These are phyloP conservation scores for Bryconaethiops microstoma DNA, from an alignment of 2,797 vertebrate species.

Conservation along the genomic window DNA sequence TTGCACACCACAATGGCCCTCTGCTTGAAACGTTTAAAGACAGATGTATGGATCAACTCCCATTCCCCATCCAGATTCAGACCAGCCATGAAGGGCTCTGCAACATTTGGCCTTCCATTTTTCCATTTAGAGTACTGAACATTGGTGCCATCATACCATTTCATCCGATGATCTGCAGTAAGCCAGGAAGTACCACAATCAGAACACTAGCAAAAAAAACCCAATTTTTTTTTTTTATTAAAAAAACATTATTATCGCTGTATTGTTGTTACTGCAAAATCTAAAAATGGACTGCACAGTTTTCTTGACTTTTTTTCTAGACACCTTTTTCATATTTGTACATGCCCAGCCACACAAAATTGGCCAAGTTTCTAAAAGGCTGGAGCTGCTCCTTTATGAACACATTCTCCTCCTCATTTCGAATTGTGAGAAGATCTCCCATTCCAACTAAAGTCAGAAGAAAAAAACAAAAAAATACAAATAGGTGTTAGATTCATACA, in stretches of 20 bases:
- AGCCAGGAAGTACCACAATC: conserved; percentile 14
- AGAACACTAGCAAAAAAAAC: neutral
- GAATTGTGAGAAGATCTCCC: conserved; percentile 85
- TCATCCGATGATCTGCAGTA: conserved; percentile 72
- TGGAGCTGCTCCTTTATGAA: conserved; percentile 85
- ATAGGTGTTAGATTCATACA: too few species aligned
- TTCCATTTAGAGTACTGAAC: conserved; percentile 91
- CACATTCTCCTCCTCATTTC: conserved; percentile 85
- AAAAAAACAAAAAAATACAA: neutral
- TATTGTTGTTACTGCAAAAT: neutral
- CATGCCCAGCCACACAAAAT: conserved; percentile 89
- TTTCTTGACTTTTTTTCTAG: neutral
- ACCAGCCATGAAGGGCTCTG: conserved; percentile 82
- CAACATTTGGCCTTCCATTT: conserved; percentile 80
- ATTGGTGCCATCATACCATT: conserved; percentile 89
- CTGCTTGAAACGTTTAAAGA: conserved; percentile 77
- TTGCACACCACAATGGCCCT: conserved; percentile 89
- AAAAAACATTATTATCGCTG: neutral
- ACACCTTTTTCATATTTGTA: conserved; percentile 71
- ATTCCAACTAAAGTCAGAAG: conserved; percentile 41
- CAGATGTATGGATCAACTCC: conserved; percentile 73
- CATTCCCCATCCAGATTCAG: conserved; percentile 82
- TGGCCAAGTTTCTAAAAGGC: conserved; percentile 80
- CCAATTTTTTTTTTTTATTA: too few species aligned
- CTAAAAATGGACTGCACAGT: neutral